A percentile compares a stretch with the other conserved stretches of the same genome.
Conservation (phyloP, 2,113 vertebrate genomes). For the Nanorana parkeri region DNA sequence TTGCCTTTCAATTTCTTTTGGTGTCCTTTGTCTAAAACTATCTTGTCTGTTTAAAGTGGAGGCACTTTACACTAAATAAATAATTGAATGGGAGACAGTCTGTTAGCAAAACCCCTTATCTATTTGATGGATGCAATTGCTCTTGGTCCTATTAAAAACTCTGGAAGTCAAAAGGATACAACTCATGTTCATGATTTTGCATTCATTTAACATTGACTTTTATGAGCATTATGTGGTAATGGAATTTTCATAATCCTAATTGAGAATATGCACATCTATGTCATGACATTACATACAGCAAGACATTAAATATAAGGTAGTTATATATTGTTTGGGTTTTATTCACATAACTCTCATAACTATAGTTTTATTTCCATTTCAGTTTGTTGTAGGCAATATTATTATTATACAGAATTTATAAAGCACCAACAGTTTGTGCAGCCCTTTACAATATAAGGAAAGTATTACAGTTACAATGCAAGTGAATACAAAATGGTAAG, state of each 20-base stretch:
- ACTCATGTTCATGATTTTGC: conserved; percentile 3
- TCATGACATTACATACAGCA: too few species aligned
- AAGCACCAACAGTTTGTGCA: too few species aligned
- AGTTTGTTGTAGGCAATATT: too few species aligned
- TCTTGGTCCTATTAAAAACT: conserved; percentile 58
- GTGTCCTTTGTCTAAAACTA: conserved; percentile 62
- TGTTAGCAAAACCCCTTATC: conserved; percentile 49
- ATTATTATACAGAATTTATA: too few species aligned
- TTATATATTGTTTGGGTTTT: too few species aligned
- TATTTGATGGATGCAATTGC: conserved; percentile 59
- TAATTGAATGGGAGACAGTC: conserved; percentile 58
- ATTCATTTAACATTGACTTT: conserved; percentile 6
- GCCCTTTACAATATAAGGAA: too few species aligned
- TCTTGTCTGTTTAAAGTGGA: conserved; percentile 59
- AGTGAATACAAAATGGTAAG: too few species aligned
- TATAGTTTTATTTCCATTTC: too few species aligned
- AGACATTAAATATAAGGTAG: too few species aligned
- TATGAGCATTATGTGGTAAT: conserved; percentile 14
- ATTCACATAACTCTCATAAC: too few species aligned
- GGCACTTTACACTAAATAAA: conserved; percentile 59
- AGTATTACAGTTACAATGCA: too few species aligned
- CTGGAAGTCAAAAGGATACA: conserved; percentile 3
- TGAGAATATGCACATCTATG: too few species aligned
- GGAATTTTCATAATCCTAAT: neutral
- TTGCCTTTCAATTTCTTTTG: conserved; percentile 67